A percentile compares a stretch with the other conserved stretches of the same genome.
Conservation (phyloP, 2,797 vertebrate species). For the Sebastes ruberrimus region DNA sequence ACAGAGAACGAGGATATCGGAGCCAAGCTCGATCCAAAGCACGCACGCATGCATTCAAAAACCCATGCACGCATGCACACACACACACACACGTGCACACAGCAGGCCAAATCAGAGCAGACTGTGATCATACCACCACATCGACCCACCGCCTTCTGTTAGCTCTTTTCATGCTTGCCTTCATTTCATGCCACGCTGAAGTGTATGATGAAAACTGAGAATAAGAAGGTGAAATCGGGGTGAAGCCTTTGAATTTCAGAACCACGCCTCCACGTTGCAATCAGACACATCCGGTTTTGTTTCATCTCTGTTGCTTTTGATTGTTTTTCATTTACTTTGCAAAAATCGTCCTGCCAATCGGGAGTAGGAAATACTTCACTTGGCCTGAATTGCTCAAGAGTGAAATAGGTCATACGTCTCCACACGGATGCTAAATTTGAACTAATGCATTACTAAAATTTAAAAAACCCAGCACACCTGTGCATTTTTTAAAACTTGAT, state of each 20-base stretch:
- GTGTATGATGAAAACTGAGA: slow-evolving; percentile 63
- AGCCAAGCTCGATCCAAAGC: slow-evolving; percentile 63
- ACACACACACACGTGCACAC: slow-evolving; percentile 23
- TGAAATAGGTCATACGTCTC: slow-evolving; percentile 22
- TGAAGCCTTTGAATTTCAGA: slow-evolving; percentile 37
- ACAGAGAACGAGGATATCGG: slow-evolving; percentile 25
- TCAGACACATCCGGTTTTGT: slow-evolving; percentile 10
- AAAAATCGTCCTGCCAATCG: neutral
- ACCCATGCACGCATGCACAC: neutral
- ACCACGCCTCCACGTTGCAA: slow-evolving; percentile 13
- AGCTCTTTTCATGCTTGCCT: slow-evolving; percentile 56
- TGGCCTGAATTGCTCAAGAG: neutral
- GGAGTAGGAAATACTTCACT: neutral
- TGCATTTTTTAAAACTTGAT: neutral
- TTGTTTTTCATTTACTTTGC: slow-evolving; percentile 8
- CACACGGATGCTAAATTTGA: neutral
- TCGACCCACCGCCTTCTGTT: slow-evolving; percentile 74
- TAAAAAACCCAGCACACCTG: neutral
- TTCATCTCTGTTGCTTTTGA: slow-evolving; percentile 21
- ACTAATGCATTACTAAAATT: neutral
- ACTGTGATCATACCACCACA: slow-evolving; percentile 58
- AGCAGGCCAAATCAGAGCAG: slow-evolving; percentile 67
- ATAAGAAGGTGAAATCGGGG: slow-evolving; percentile 50
- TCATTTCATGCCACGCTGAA: slow-evolving; percentile 38
- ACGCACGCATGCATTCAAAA: slow-evolving; percentile 12